Percentiles rank a stretch among this genome's conserved stretches.
These are phyloP conservation scores for Calyptomena viridis DNA, from an alignment of 2,113 vertebrate species.

Conservation along the genomic window DNA sequence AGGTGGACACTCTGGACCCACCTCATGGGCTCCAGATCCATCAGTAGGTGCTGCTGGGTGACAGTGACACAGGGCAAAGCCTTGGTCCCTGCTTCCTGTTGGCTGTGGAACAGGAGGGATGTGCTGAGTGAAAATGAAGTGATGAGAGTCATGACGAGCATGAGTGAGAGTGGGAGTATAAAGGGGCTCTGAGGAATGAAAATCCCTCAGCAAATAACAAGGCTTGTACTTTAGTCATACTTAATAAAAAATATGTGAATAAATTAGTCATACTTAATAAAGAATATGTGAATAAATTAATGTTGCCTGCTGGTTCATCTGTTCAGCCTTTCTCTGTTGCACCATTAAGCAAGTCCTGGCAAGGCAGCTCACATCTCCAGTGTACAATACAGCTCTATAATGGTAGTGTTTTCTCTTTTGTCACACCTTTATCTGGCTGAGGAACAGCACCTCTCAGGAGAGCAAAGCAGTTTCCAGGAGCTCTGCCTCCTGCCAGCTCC, in stretches of 20 bases:
- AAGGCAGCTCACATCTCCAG: not conserved
- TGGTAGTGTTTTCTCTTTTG: not conserved
- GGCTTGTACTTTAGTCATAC: not conserved
- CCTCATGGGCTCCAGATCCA: not conserved
- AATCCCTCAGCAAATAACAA: not conserved
- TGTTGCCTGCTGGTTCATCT: not conserved
- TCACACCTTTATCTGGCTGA: not conserved
- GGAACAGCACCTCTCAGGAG: not conserved
- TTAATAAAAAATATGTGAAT: not conserved
- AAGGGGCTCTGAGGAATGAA: not conserved
- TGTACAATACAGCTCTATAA: not conserved
- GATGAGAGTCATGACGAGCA: accelerated
- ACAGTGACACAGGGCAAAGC: not conserved
- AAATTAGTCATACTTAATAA: slow-evolving; percentile 5
- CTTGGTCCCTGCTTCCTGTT: accelerated
- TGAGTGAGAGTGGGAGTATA: not conserved
- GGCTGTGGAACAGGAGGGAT: not conserved
- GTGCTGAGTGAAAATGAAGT: not conserved
- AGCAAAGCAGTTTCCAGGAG: not conserved
- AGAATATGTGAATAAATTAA: not conserved
- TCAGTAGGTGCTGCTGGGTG: accelerated
- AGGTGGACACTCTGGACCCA: not conserved
- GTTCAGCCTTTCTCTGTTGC: not conserved
- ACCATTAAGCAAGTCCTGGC: not conserved
- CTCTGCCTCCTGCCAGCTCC: not conserved